Percentiles rank a stretch among this genome's conserved stretches.
Conservation (phyloP, 2,113 vertebrate genomes). For the Felis chaus region DNA sequence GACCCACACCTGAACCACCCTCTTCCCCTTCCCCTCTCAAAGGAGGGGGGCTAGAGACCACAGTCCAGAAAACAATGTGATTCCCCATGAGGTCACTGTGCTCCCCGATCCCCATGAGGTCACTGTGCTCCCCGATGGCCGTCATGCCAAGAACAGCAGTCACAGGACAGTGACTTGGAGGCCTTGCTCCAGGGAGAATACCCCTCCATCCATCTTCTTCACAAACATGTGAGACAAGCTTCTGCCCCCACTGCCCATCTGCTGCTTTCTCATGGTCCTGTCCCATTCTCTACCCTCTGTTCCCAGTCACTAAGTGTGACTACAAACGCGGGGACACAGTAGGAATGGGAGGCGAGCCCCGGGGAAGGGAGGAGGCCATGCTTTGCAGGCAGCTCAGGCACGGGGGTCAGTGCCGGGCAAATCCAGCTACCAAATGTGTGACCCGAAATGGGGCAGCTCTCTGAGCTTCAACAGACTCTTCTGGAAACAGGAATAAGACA, state of each 20-base stretch:
- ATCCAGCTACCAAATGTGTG: not conserved
- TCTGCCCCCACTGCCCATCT: not conserved
- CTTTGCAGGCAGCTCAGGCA: not conserved
- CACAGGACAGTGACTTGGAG: not conserved
- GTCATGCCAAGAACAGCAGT: not conserved
- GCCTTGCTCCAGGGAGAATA: not conserved
- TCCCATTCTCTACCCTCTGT: not conserved
- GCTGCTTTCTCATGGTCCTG: not conserved
- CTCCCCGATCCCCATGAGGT: not conserved
- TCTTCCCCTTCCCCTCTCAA: not conserved
- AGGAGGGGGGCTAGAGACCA: not conserved
- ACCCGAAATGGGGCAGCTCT: not conserved
- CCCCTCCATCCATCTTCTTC: not conserved
- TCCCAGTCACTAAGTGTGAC: not conserved
- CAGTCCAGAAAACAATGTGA: not conserved
- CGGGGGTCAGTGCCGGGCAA: not conserved
- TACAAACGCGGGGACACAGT: not conserved
- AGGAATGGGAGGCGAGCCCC: not conserved
- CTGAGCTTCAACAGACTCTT: not conserved
- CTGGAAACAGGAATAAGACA: not conserved
- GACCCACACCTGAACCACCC: not conserved
- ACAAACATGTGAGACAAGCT: not conserved
- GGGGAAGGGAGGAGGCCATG: not conserved
- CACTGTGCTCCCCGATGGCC: not conserved
- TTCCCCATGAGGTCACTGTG: not conserved